Conservation (phyloP, 2,888 invertebrate species). For the Homarus gammarus region DNA sequence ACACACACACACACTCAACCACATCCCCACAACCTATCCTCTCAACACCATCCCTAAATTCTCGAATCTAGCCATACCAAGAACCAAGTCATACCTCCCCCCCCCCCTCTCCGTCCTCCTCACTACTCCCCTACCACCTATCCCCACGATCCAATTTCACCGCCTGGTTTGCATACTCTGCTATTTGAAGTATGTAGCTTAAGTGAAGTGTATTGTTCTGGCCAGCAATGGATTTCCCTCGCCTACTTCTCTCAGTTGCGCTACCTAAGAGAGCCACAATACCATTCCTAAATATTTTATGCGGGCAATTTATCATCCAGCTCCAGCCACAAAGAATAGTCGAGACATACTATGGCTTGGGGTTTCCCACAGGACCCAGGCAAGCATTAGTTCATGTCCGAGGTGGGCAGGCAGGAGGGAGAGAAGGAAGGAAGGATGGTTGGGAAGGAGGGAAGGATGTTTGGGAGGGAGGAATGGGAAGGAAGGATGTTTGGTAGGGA, state of each 20-base stretch:
- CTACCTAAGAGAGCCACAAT: neutral
- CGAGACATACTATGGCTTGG: neutral
- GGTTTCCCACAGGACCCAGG: neutral
- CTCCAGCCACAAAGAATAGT: neutral
- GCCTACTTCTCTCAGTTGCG: neutral
- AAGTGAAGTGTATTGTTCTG: slow-evolving; percentile 18
- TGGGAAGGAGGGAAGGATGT: neutral
- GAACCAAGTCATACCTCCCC: neutral
- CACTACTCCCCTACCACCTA: neutral
- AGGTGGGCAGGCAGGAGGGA: neutral
- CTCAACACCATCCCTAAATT: neutral
- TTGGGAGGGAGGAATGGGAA: too few species aligned
- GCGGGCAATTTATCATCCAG: neutral
- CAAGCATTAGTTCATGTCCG: neutral
- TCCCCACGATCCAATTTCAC: neutral
- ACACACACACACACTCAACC: neutral
- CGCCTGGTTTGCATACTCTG: neutral
- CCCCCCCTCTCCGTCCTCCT: slow-evolving; percentile 19
- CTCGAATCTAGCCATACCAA: neutral
- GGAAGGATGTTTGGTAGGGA: too few species aligned
- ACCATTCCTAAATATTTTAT: slow-evolving; percentile 12
- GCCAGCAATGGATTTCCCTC: neutral
- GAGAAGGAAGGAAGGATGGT: neutral
- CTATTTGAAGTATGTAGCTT: slow-evolving; percentile 1
- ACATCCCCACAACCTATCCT: neutral